Evolutionary conservation across 1,140 invertebrate species (phyloP), one percentile per base, ranked within the genome.

Genomic region (Melanaphis sacchari): DNA sequence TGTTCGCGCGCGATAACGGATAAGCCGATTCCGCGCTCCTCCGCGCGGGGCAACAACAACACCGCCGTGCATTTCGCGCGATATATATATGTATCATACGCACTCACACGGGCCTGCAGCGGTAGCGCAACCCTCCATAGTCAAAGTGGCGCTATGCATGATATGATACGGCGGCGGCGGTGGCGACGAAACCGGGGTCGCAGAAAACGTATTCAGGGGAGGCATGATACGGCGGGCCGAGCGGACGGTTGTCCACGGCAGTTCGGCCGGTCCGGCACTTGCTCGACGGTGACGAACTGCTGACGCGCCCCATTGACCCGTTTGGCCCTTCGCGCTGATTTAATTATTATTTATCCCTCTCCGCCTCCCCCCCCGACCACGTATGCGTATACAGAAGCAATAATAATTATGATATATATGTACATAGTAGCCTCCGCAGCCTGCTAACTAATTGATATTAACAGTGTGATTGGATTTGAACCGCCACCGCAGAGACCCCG

Each of bases 341-440:
- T 76, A 76, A 76, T 76, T 76, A 76, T 76, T 76, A 76, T 76
- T 76, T 76, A 18, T n/a, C 59, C 59, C 59, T 76, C 59, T 76
- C 15, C 59, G 46, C 59, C 59, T 8, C 11, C 59, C 11, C 59
- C 31, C 59, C 3, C 31, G 31, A 18, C 0, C 31, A n/a, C 15
- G 15, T 18, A 76, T 76, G n/a, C n/a, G n/a, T n/a, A n/a, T n/a
- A n/a, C n/a, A 76, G 4, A 6, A 76, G 59, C n/a, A 36, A n/a
- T 76, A 76, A 76, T 76, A 76, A 76, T 76, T 76, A 66, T n/a
- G 18, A 76, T 76, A n/a, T 76, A n/a, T n/a, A 3, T 18, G 15
- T 49, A 18, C 46, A 15, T 18, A 11, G 31, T 18, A 76, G 59
- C 31, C 59, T n/a, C 4, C 31, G n/a, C n/a, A 76, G 59, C 59